Evolutionary conservation across 2,113 vertebrate genomes (phyloP), one percentile per base, ranked within the genome.

Genomic region (Gobio gobio): DNA sequence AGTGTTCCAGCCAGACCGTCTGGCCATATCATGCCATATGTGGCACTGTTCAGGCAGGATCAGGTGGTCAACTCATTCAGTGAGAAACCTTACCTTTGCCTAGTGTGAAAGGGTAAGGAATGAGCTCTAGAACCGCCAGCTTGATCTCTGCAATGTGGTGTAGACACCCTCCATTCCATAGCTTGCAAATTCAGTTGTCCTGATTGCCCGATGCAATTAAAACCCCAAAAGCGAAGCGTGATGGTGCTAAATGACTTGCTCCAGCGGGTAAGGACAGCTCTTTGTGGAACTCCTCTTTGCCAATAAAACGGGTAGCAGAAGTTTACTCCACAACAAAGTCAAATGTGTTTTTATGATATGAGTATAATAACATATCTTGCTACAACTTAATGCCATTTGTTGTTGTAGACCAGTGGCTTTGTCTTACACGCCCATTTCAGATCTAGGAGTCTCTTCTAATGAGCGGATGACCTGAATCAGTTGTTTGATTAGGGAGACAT

Each of bases 21-120:
- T 91, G 92, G 92, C 88, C 84, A 49, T 81, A 89, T 78, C 51
- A 40, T 47, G 74, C 92, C 94, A 94, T 93, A 95, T 94, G 93
- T 93, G 93, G 87, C 89, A 91, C 82, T 89, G 88, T 91, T 88
- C 90, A 92, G 89, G 70, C 66, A 76, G 85, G 85, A 88, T 87
- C 87, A 13, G 89, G 87, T 87, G 83, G 36, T 59, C 33, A 74
- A 54, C 36, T 36, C 47, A 8, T 64, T 81, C 59, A 51, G 7
- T 33, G 24, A n/a, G 49, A 82, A 70, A 72, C 22, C 49, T 58
- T 70, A 24, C n/a, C 40, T 66, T 45, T 63, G 9, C 36, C 43
- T 81, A 81, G 29, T 81, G 26, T 10, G 43, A 64, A 79, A 77
- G 76, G 54, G 22, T 40, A 58, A 24, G 20, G 56, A 59, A 36